phyloP scores from a whole-genome alignment of 2,888 invertebrate genomes.

The Eilema griseolum region DNA sequence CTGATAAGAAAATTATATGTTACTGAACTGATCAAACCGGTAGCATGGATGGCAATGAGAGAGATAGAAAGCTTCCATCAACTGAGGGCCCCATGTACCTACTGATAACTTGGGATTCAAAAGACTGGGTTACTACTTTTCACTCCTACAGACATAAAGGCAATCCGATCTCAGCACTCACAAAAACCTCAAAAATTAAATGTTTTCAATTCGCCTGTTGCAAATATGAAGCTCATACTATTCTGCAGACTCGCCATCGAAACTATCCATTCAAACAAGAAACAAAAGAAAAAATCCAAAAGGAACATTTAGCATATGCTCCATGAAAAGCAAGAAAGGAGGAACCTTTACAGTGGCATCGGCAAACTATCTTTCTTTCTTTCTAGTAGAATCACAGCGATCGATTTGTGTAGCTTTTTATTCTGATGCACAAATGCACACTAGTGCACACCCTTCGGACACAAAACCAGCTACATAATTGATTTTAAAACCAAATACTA shows the following conservation, averaged over 20 bases:
- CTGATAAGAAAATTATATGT: too few species aligned
- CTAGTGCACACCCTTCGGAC: neutral
- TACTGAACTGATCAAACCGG: too few species aligned
- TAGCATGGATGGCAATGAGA: too few species aligned
- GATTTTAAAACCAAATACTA: slow-evolving; percentile 4
- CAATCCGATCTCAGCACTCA: neutral
- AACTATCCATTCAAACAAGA: neutral
- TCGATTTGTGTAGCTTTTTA: neutral
- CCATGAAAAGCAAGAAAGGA: too few species aligned
- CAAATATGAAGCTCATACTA: neutral
- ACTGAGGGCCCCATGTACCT: too few species aligned
- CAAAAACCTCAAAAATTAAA: too few species aligned
- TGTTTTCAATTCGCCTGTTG: neutral
- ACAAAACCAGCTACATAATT: slow-evolving; percentile 5
- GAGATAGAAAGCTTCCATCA: too few species aligned
- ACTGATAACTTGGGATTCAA: too few species aligned
- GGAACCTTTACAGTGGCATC: neutral
- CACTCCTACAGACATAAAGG: too few species aligned
- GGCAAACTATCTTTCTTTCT: too few species aligned
- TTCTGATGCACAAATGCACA: slow-evolving; percentile 6
- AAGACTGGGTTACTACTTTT: too few species aligned
- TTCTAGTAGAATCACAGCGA: neutral
- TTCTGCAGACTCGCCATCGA: neutral
- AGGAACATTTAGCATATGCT: too few species aligned
- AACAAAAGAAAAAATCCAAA: neutral